These are phyloP conservation scores for Drosophila ironensis DNA, from an alignment of 1,140 invertebrate genomes.

Conservation along the genomic window DNA sequence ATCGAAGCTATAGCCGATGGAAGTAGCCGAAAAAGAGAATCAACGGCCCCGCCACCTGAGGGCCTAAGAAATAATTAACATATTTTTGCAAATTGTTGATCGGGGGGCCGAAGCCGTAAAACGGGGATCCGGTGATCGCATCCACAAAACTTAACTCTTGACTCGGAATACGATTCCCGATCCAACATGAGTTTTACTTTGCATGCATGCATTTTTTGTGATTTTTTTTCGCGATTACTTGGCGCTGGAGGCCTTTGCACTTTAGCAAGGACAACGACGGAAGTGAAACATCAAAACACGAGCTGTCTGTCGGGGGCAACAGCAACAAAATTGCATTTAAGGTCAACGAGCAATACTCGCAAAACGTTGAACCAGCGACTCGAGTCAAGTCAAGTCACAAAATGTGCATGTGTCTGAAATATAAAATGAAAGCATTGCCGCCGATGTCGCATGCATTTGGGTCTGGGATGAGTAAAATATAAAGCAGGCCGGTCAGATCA, in stretches of 20 bases:
- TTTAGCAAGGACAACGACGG: constrained; percentile 69
- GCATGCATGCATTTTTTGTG: constrained; percentile 1
- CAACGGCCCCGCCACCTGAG: constrained; percentile 4
- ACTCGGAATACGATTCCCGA: constrained; percentile 18
- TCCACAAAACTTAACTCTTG: background rate
- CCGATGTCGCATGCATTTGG: too few species aligned
- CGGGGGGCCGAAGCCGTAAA: constrained; percentile 49
- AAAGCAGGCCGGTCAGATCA: constrained; percentile 52
- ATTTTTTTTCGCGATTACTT: background rate
- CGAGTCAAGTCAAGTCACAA: constrained; percentile 27
- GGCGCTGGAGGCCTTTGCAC: constrained; percentile 54
- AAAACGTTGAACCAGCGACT: constrained; percentile 73
- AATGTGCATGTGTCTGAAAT: background rate
- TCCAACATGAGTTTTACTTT: constrained; percentile 14
- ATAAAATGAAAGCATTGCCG: constrained; percentile 5
- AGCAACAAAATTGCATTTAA: constrained; percentile 50
- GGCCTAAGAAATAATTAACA: constrained; percentile 55
- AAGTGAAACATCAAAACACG: constrained; percentile 41
- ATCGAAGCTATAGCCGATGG: background rate
- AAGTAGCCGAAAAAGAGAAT: background rate
- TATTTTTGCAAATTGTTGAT: constrained; percentile 62
- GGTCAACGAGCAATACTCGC: constrained; percentile 67
- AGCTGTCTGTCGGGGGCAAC: background rate
- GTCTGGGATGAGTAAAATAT: constrained; percentile 31
- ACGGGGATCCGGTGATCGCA: constrained; percentile 32